These are phyloP conservation scores for Eupristina koningsbergeri DNA, from an alignment of 1,140 invertebrate genomes.

Conservation along the genomic window DNA sequence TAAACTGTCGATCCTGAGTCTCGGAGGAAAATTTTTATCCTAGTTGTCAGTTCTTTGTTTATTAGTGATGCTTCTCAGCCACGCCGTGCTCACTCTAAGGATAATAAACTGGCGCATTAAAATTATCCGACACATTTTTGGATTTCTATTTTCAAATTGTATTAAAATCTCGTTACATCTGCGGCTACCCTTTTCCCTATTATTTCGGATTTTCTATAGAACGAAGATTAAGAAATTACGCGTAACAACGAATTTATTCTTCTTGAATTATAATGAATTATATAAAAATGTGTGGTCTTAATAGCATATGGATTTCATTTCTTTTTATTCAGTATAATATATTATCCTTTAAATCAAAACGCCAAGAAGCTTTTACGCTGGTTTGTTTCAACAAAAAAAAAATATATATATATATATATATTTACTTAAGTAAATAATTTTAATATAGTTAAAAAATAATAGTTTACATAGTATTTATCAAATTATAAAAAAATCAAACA, in stretches of 20 bases:
- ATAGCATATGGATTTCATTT: no score
- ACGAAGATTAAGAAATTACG: not conserved
- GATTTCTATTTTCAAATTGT: not conserved
- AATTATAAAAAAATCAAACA: no score
- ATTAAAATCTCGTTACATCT: not conserved
- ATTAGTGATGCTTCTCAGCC: not conserved
- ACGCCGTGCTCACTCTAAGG: not conserved
- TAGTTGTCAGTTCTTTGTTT: not conserved
- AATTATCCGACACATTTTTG: not conserved
- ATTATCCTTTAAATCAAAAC: no score
- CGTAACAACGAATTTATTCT: not conserved
- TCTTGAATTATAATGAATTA: not conserved
- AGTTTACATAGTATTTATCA: no score
- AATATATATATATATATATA: no score
- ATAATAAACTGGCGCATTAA: not conserved
- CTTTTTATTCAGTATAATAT: no score
- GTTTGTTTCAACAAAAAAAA: no score
- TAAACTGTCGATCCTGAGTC: not conserved
- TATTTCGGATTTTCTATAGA: not conserved
- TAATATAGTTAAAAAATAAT: no score
- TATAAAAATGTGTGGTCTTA: no score
- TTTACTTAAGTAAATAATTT: no score
- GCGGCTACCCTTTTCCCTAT: no score
- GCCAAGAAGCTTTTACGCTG: no score
- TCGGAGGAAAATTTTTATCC: not conserved